Conservation (phyloP, 2,888 invertebrate genomes). For the Melikaiella ostensackeni region DNA sequence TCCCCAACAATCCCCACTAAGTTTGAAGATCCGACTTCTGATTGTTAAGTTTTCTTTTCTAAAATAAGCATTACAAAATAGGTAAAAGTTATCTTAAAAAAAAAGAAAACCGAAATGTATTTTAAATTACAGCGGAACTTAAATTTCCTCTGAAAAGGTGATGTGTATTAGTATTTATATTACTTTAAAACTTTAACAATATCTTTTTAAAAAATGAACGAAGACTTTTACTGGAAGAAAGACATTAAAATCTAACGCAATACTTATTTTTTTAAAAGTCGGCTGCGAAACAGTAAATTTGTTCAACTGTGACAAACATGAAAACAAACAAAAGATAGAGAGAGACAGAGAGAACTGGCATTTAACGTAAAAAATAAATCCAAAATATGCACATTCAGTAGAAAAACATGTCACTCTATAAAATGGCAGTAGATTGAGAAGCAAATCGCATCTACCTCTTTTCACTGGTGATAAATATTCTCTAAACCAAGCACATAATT, state of each 20-base stretch:
- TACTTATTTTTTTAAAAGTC: not conserved
- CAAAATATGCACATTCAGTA: not conserved
- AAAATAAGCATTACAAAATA: too few species aligned
- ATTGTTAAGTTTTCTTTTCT: too few species aligned
- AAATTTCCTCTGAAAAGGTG: too few species aligned
- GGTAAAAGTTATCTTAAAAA: too few species aligned
- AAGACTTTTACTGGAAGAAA: not conserved
- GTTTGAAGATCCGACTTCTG: too few species aligned
- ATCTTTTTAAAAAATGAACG: too few species aligned
- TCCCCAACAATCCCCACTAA: too few species aligned
- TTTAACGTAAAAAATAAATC: not conserved
- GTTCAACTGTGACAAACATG: not conserved
- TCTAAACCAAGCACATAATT: not conserved
- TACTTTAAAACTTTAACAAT: too few species aligned
- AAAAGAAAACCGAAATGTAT: too few species aligned
- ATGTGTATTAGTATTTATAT: too few species aligned
- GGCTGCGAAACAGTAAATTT: not conserved
- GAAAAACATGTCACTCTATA: not conserved
- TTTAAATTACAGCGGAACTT: too few species aligned
- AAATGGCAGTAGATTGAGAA: slow-evolving; percentile 16
- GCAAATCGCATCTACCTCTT: not conserved
- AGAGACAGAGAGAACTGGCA: not conserved
- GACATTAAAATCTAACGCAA: not conserved
- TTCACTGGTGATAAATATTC: not conserved
- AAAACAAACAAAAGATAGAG: too few species aligned